Evolutionary conservation across 2,888 invertebrate species (phyloP).

Genomic region (Tiliacea citrago): DNA sequence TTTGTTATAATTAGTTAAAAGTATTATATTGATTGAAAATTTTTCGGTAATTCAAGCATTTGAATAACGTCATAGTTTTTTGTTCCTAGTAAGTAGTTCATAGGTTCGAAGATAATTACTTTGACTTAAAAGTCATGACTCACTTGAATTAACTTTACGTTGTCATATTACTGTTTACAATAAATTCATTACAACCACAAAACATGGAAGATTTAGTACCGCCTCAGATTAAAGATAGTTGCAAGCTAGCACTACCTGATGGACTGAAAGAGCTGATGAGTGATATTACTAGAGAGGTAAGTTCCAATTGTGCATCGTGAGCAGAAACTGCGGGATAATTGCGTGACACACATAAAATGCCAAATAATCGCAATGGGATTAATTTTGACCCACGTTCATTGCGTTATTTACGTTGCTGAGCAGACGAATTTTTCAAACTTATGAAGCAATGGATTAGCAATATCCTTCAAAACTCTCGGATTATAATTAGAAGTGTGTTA

Average conservation of each 20-base stretch:
- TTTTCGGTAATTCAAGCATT: not conserved
- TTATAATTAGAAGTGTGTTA: too few relatives aligned
- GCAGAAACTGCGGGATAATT: not conserved
- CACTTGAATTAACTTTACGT: conserved; percentile 56
- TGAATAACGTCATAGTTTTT: not conserved
- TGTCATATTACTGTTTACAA: conserved; percentile 35
- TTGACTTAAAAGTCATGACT: conserved; percentile 37
- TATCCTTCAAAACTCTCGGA: too few relatives aligned
- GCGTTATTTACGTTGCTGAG: too few relatives aligned
- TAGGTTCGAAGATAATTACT: not conserved
- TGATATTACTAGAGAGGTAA: conserved; percentile 94
- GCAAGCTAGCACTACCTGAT: conserved; percentile 89
- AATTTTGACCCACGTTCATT: too few relatives aligned
- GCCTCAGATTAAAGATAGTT: conserved; percentile 75
- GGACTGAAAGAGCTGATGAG: conserved; percentile 93
- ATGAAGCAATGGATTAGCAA: too few relatives aligned
- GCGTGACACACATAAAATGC: too few relatives aligned
- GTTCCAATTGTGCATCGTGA: conserved; percentile 24
- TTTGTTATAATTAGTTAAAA: not conserved
- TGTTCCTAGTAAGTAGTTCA: not conserved
- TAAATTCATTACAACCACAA: conserved; percentile 37
- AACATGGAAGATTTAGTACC: conserved; percentile 76
- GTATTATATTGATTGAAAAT: not conserved
- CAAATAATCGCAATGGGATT: too few relatives aligned
- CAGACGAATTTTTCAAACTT: too few relatives aligned